phyloP scores from a whole-genome alignment of 1,140 invertebrate species.

The Argopecten irradians region DNA sequence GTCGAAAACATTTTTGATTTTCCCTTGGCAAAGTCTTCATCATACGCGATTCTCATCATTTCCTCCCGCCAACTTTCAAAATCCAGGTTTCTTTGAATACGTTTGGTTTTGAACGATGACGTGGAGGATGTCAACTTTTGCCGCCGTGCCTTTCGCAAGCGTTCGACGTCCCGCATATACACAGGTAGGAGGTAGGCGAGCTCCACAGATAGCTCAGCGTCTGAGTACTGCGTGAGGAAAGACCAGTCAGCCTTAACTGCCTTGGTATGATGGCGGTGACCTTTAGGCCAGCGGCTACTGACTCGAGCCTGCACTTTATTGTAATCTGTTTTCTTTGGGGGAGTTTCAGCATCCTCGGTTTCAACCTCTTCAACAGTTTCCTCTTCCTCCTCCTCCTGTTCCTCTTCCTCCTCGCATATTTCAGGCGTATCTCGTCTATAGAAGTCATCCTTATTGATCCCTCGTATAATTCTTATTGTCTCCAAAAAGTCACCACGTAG shows the following conservation, averaged over 20 bases:
- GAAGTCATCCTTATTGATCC: background rate
- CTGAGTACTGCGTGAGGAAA: background rate
- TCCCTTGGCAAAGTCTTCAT: background rate
- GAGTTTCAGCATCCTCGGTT: background rate
- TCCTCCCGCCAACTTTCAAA: background rate
- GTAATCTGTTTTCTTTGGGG: background rate
- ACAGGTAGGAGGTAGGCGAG: background rate
- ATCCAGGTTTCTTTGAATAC: background rate
- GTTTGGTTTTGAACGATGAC: background rate
- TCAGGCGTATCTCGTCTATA: background rate
- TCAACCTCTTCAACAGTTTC: background rate
- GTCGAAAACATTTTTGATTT: conserved; percentile 1
- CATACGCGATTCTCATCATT: background rate
- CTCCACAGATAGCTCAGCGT: background rate
- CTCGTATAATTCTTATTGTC: background rate
- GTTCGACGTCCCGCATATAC: background rate
- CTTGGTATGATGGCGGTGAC: background rate
- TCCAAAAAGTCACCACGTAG: background rate
- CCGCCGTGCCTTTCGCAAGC: background rate
- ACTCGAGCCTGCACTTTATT: background rate
- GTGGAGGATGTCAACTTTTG: background rate
- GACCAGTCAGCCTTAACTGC: background rate
- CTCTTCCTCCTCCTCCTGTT: background rate
- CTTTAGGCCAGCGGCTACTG: background rate
- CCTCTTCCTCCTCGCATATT: background rate